phyloP scores from a whole-genome alignment of 2,113 vertebrate genomes.

The Pluvianellus socialis region DNA sequence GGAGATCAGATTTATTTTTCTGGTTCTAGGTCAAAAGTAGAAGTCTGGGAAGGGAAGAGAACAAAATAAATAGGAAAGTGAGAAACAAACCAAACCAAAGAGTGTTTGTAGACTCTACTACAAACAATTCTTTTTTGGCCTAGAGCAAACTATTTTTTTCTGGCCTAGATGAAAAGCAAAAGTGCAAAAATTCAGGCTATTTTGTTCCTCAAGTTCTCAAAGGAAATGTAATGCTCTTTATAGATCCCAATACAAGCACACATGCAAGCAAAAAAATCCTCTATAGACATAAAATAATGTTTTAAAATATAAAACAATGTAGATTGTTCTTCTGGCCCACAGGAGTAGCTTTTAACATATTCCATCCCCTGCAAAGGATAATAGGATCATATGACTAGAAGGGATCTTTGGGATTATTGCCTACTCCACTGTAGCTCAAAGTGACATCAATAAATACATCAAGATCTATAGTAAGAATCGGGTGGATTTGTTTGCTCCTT shows the following conservation, averaged over 20 bases:
- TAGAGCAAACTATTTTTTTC: background rate
- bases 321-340: background rate
- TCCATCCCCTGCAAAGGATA: fast-evolving
- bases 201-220: background rate
- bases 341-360: background rate
- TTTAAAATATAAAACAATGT: background rate
- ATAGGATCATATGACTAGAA: background rate
- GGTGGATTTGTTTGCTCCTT: background rate
- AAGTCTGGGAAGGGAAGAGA: background rate
- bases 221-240: background rate
- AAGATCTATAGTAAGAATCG: background rate
- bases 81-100: background rate
- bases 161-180: background rate
- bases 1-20: background rate
- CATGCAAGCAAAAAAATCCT: background rate
- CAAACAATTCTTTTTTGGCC: background rate
- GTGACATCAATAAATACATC: background rate
- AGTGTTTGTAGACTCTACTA: background rate
- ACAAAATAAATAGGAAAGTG: background rate
- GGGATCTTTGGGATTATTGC: background rate
- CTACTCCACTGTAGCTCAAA: background rate
- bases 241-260: background rate
- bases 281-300: background rate
- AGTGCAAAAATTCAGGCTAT: background rate
- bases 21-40: background rate